Conservation (phyloP, 1,140 invertebrate species). For the Probaryconus sp. region DNA sequence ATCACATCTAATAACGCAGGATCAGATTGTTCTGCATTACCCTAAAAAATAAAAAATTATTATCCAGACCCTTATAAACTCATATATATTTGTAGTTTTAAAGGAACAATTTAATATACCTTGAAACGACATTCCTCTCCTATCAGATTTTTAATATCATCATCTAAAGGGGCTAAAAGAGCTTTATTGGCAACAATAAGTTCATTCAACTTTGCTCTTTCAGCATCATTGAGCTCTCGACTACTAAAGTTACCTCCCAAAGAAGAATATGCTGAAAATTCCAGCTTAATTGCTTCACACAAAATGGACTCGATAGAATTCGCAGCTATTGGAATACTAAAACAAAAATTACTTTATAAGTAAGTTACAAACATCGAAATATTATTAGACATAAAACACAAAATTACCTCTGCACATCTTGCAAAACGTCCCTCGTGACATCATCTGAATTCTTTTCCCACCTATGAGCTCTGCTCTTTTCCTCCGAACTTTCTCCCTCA, state of each 20-base stretch:
- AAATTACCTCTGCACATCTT: constrained; percentile 81
- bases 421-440: constrained; percentile 81
- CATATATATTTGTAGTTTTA: constrained; percentile 2
- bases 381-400: not conserved
- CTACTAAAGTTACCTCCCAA: constrained; percentile 80
- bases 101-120: constrained; percentile 67
- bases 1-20: constrained; percentile 89
- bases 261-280: constrained; percentile 85
- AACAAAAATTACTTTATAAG: constrained; percentile 31
- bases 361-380: not conserved
- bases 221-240: constrained; percentile 88
- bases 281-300: constrained; percentile 89
- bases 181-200: constrained; percentile 90
- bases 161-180: constrained; percentile 87
- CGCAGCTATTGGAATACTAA: constrained; percentile 71
- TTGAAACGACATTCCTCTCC: constrained; percentile 81
- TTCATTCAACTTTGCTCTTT: constrained; percentile 89
- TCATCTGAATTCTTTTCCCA: constrained; percentile 68
- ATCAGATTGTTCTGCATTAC: constrained; percentile 81
- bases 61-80: constrained; percentile 3
- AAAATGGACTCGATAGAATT: constrained; percentile 89
- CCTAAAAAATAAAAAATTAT: constrained; percentile 71
- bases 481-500: constrained; percentile 12
- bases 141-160: constrained; percentile 85
- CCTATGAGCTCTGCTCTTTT: constrained; percentile 35